These are phyloP conservation scores for Anolis apletophallus DNA, from an alignment of 2,797 vertebrate species.

Conservation along the genomic window DNA sequence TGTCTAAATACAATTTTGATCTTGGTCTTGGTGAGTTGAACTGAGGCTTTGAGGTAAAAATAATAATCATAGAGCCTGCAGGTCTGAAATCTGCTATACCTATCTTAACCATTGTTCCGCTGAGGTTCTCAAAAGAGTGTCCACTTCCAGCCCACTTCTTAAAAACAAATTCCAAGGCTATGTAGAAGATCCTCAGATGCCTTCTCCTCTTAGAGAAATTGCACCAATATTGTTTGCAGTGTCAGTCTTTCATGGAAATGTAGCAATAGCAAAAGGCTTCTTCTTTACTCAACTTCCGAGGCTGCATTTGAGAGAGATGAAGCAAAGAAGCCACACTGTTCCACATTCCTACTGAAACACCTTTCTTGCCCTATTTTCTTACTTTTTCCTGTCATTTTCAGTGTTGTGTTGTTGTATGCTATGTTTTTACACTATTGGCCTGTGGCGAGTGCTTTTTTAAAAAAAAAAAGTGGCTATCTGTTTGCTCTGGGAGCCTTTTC, in stretches of 20 bases:
- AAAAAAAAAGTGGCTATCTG: background rate
- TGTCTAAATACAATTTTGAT: background rate
- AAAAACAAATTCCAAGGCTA: background rate
- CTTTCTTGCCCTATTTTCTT: background rate
- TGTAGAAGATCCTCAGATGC: background rate
- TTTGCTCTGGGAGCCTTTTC: background rate
- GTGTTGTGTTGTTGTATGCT: background rate
- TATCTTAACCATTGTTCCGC: background rate
- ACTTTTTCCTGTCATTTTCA: background rate
- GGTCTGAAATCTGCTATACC: background rate
- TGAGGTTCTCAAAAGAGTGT: background rate
- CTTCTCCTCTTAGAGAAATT: background rate
- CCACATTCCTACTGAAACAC: background rate
- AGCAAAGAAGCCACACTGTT: background rate
- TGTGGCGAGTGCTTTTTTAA: background rate
- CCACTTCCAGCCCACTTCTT: background rate
- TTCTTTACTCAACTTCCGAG: background rate
- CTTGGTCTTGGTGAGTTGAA: background rate
- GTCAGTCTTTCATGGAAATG: background rate
- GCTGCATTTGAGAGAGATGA: background rate
- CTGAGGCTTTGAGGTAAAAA: background rate
- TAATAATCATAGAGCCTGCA: background rate
- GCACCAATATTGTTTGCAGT: background rate
- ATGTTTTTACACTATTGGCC: background rate
- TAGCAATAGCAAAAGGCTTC: background rate